Evolutionary conservation across 2,888 invertebrate genomes (phyloP).

Genomic region (Eugnorisma glareosa): DNA sequence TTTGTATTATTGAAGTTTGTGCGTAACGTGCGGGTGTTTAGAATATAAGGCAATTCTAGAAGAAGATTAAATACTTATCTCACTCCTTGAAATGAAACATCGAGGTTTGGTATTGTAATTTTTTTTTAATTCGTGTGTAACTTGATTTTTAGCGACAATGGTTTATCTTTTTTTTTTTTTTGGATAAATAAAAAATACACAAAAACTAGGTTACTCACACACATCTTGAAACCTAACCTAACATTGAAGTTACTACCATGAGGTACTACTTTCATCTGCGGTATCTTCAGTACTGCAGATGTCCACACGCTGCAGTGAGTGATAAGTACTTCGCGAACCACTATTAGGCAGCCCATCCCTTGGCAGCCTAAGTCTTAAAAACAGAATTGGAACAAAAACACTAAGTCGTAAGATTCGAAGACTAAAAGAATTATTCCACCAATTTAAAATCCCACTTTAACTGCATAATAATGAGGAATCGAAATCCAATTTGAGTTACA

Average conservation of each 20-base stretch:
- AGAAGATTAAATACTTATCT: conserved; percentile 10
- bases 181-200: not conserved
- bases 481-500: conserved; percentile 75
- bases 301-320: not conserved
- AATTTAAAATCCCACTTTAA: conserved; percentile 64
- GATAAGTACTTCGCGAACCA: not conserved
- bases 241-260: not conserved
- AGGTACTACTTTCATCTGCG: not conserved
- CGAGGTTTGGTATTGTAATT: not conserved
- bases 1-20: conserved; percentile 30
- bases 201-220: not conserved
- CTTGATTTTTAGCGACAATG: not conserved
- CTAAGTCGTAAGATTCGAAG: conserved; percentile 16
- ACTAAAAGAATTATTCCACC: conserved; percentile 45
- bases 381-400: conserved; percentile 4
- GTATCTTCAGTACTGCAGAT: not conserved
- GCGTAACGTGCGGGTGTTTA: not conserved
- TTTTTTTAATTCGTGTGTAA: not conserved
- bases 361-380: not conserved
- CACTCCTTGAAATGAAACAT: not conserved
- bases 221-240: not conserved
- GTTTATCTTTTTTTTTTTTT: not conserved
- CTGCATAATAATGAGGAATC: conserved; percentile 67
- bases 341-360: not conserved
- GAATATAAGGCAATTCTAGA: not conserved